Evolutionary conservation across 53 echinoderm and acorn worm species (phyloP).

Genomic region (Arbacia lixula): DNA sequence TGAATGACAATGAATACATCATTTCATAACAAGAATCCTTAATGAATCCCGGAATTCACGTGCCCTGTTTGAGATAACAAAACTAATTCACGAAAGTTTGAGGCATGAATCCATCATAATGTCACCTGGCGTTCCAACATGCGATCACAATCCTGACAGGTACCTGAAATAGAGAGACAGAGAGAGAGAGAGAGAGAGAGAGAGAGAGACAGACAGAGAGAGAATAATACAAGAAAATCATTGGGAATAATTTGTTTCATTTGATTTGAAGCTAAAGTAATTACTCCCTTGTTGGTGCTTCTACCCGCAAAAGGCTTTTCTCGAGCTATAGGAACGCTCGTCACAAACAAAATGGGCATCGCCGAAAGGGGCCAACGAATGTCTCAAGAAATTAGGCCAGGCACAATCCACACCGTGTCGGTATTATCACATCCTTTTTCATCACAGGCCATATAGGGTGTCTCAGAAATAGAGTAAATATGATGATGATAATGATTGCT

Average conservation of each 20-base stretch:
- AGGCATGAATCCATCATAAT: no score
- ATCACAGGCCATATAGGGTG: background rate
- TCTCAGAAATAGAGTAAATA: background rate
- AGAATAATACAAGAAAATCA: background rate
- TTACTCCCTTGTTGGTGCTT: slow-evolving; percentile 1
- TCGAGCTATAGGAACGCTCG: no score
- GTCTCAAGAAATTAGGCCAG: slow-evolving; percentile 24
- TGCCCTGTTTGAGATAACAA: no score
- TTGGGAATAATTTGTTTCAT: background rate
- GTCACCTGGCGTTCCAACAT: no score
- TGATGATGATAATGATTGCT: no score
- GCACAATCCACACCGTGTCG: slow-evolving; percentile 17
- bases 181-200: background rate
- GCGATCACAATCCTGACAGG: background rate
- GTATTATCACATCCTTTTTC: slow-evolving; percentile 27
- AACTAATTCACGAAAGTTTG: no score
- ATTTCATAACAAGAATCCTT: no score
- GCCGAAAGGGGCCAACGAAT: slow-evolving; percentile 14
- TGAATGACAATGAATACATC: no score
- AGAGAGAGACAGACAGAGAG: background rate
- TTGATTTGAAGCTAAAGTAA: no score
- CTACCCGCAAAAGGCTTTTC: background rate
- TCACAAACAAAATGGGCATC: background rate
- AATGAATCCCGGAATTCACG: no score
- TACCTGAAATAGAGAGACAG: background rate